Percentiles rank a stretch among this genome's conserved stretches.
Evolutionary conservation across 2,888 invertebrate species (phyloP).

Genomic region (Tiliacea citrago): DNA sequence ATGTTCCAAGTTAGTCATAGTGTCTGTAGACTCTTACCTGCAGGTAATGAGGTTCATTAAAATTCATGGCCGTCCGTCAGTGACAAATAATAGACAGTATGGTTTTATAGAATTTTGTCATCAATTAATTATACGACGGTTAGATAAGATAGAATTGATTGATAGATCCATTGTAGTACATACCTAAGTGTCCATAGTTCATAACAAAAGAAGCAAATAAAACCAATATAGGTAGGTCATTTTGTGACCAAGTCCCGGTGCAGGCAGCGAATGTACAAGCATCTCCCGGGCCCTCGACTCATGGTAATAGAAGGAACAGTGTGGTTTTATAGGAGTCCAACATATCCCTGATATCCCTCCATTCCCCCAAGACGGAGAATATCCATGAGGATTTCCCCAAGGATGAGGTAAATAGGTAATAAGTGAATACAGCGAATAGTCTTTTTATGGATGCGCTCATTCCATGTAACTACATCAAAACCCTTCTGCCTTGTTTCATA

Average conservation of each 20-base stretch:
- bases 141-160: neutral
- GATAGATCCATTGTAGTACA: neutral
- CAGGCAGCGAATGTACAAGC: no score
- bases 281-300: no score
- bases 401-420: neutral
- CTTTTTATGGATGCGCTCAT: neutral
- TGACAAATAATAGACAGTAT: constrained; percentile 4
- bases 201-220: neutral
- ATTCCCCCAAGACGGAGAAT: no score
- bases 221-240: neutral
- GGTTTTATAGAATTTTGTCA: constrained; percentile 5
- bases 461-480: neutral
- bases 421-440: neutral
- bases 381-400: no score
- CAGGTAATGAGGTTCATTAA: constrained; percentile 25
- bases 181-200: neutral
- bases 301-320: no score
- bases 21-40: neutral
- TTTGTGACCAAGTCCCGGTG: no score
- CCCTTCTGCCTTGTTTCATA: neutral
- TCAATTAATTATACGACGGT: constrained; percentile 18
- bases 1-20: neutral
- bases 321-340: no score
- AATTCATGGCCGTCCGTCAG: constrained; percentile 34
- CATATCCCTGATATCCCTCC: no score